Percentiles rank a stretch among this genome's conserved stretches.
Conservation (phyloP, 2,113 vertebrate species). For the Calidris pygmaea region DNA sequence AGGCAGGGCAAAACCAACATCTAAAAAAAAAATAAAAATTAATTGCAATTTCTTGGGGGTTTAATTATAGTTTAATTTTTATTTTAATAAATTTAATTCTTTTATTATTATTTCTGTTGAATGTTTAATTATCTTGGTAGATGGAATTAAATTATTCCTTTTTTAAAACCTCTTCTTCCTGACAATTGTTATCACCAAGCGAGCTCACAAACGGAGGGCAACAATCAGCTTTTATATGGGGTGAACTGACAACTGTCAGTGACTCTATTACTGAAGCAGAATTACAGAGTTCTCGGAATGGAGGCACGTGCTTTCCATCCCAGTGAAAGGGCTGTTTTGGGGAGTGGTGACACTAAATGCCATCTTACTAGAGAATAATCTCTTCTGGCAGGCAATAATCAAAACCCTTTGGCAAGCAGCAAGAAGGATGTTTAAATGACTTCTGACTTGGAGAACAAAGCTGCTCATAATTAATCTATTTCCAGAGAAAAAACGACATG, state of each 20-base stretch:
- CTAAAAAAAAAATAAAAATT: neutral
- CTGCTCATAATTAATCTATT: neutral
- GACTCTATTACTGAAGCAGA: neutral
- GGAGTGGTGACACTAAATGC: neutral
- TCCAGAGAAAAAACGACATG: neutral
- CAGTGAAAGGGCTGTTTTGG: neutral
- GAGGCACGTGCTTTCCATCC: neutral
- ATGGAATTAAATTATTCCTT: neutral
- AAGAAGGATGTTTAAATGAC: neutral
- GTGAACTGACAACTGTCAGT: neutral
- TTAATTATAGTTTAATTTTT: neutral
- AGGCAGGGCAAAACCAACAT: neutral
- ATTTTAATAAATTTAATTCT: neutral
- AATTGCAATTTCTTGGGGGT: neutral
- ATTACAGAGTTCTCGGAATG: neutral
- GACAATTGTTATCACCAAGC: neutral
- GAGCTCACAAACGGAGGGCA: neutral
- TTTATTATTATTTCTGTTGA: neutral
- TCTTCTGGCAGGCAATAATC: slow-evolving; percentile 1
- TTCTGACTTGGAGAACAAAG: neutral
- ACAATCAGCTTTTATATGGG: neutral
- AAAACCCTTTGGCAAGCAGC: neutral
- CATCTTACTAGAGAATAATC: neutral
- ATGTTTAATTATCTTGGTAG: neutral
- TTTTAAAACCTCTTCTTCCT: neutral